Base-by-base conservation (phyloP, 2,797 vertebrate genomes). In the Miichthys miiuy region DNA sequence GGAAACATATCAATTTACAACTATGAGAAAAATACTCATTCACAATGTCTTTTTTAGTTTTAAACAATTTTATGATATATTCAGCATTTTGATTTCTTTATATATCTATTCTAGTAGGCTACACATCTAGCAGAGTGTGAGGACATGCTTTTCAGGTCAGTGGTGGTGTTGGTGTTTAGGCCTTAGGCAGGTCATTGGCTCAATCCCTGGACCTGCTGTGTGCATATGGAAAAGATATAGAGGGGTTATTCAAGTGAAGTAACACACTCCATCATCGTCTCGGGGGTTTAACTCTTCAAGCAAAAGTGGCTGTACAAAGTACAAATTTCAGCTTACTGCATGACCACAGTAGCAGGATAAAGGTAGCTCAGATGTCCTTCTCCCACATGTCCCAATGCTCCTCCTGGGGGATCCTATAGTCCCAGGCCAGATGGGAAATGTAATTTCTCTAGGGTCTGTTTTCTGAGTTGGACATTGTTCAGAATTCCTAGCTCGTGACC, bases 151-250 rank as follows among this genome's bases (percentile, higher is more conserved):
- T 58, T 66, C 30, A 57, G 66, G 30, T 42, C 71, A 71, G 6
- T 41, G 56, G 57, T 46, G 65, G 77, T 34, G 7, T 34, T 51
- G 23, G 12, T 42, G 46, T 67, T 51, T 20, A 9, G 21, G 16
- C 0, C 30, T 55, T 4, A 44, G 65, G 41, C 16, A 12, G 42
- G 21, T 73, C 58, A 64, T 46, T 50, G 41, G 42, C 48, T 63
- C 72, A 57, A 27, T 41, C 27, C 18, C 7, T 51, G 46, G 47
- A 60, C 21, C 58, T 65, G 41, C 44, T 67, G 75, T 51, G 51
- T 16, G 44, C 23, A 47, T 44, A 72, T 20, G 38, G 44, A 72
- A 62, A 57, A 25, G 34, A 62, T 41, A 38, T 6, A 57, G 51
- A 61, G 6, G 13, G 5, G 12, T 72, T 56, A 63, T 72, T 63